Percentiles rank a stretch among this genome's conserved stretches.
These are phyloP conservation scores for Trachelus iudaicus DNA, from an alignment of 2,888 invertebrate genomes.

Conservation along the genomic window DNA sequence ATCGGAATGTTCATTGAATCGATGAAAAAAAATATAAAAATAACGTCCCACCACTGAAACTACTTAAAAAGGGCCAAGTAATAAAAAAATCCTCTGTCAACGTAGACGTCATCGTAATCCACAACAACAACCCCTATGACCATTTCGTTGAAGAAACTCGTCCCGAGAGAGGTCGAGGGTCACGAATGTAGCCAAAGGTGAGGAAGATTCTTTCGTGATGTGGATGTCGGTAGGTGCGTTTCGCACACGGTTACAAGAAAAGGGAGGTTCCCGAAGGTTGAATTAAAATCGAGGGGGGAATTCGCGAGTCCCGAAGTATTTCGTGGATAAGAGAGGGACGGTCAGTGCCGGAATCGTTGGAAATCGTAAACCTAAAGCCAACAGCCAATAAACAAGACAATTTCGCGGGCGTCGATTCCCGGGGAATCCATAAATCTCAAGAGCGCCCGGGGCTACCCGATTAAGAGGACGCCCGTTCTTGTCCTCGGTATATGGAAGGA, in stretches of 20 bases:
- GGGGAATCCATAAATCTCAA: slow-evolving; percentile 62
- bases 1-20: background rate
- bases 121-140: background rate
- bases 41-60: background rate
- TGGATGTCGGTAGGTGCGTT: background rate
- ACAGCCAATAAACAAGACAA: slow-evolving; percentile 62
- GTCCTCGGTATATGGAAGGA: slow-evolving; percentile 27
- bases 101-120: background rate
- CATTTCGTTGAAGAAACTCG: background rate
- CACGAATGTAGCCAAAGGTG: background rate
- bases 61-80: background rate
- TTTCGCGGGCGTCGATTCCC: slow-evolving; percentile 56
- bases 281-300: background rate
- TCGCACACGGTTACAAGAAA: background rate
- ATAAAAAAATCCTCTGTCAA: background rate
- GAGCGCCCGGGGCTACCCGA: slow-evolving; percentile 30
- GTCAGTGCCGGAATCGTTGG: slow-evolving; percentile 18
- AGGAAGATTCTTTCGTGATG: background rate
- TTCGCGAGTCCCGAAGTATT: background rate
- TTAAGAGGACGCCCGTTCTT: slow-evolving; percentile 40
- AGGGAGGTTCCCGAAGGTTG: background rate
- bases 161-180: background rate
- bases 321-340: background rate
- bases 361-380: slow-evolving; percentile 36
- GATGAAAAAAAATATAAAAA: background rate